Evolutionary conservation across 2,888 invertebrate genomes (phyloP).

Genomic region (Pollenia labialis): DNA sequence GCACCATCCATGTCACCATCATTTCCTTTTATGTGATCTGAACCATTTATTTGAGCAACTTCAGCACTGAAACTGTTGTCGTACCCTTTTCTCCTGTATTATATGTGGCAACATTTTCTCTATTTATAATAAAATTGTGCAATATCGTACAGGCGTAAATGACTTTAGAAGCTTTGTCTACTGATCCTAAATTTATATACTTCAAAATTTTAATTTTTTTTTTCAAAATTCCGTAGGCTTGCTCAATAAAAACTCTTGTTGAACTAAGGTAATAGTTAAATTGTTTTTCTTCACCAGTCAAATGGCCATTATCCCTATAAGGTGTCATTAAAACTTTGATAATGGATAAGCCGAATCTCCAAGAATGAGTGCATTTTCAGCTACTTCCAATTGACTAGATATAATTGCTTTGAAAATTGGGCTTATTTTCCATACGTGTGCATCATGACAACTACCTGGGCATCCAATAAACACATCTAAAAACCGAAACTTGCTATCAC

Average conservation of each 20-base stretch:
- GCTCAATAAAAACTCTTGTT: slow-evolving; percentile 56
- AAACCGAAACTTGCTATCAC: slow-evolving; percentile 51
- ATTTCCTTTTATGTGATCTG: neutral
- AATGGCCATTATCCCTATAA: slow-evolving; percentile 56
- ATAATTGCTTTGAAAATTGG: slow-evolving; percentile 39
- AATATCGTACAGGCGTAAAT: slow-evolving; percentile 30
- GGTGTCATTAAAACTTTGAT: slow-evolving; percentile 57
- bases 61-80: neutral
- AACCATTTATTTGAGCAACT: neutral
- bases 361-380: slow-evolving; percentile 23
- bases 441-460: slow-evolving; percentile 48
- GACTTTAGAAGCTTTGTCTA: slow-evolving; percentile 10
- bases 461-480: slow-evolving; percentile 50
- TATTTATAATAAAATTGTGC: slow-evolving; percentile 40
- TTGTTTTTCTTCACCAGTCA: slow-evolving; percentile 35
- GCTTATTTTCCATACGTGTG: slow-evolving; percentile 52
- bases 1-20: neutral
- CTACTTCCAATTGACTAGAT: slow-evolving; percentile 6
- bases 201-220: slow-evolving; percentile 42
- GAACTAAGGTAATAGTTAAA: slow-evolving; percentile 58
- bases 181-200: slow-evolving; percentile 7
- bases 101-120: neutral
- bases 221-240: slow-evolving; percentile 45
- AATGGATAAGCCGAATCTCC: slow-evolving; percentile 50
- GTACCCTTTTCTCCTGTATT: neutral